Evolutionary conservation across 2,797 vertebrate genomes (phyloP), one percentile per base, ranked within the genome.

Genomic region (Halcyon smyrnensis): DNA sequence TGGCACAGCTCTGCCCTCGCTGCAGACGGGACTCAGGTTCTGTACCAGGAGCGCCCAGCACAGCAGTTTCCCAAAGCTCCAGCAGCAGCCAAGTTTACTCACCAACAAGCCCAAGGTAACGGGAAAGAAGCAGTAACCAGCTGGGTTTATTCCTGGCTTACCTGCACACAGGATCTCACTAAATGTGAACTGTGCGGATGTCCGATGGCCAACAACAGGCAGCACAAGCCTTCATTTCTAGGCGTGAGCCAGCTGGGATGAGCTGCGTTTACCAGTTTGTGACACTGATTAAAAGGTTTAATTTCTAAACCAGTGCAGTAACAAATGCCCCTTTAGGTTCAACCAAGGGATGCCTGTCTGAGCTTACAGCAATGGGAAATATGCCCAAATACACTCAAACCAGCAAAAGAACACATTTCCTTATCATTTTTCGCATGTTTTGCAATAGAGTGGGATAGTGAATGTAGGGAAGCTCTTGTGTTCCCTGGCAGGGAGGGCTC

Each of bases 21-120:
- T 24, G 43, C 71, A 17, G 37, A 9, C 57, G 23, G 65, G 19
- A 12, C 20, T 5, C 0, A 0, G 32, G 51, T 14, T 59, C 32
- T n/a, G 28, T 7, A 30, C 17, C 20, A 13, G 74, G 50, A 50
- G 36, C 1, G 11, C 41, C 71, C 68, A 65, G 51, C 39, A 9
- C 45, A 70, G 39, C 76, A 85, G 46, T 56, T 15, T 12, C 65
- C n/a, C 10, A 43, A 24, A 28, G 50, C 63, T 59, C 34, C 78
- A 24, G 45, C 37, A 43, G 27, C 50, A 15, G 27, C 85, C 60
- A 28, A 1, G 21, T 32, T 53, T 17, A n/a, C 30, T 63, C 37
- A 28, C 46, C 15, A 11, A n/a, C 51, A 77, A 24, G 45, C 48
- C 57, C 62, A 59, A 84, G 60, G 82, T 78, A 76, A 28, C 0